phyloP scores from a whole-genome alignment of 2,888 invertebrate genomes.

The Cheiracanthium punctorium region DNA sequence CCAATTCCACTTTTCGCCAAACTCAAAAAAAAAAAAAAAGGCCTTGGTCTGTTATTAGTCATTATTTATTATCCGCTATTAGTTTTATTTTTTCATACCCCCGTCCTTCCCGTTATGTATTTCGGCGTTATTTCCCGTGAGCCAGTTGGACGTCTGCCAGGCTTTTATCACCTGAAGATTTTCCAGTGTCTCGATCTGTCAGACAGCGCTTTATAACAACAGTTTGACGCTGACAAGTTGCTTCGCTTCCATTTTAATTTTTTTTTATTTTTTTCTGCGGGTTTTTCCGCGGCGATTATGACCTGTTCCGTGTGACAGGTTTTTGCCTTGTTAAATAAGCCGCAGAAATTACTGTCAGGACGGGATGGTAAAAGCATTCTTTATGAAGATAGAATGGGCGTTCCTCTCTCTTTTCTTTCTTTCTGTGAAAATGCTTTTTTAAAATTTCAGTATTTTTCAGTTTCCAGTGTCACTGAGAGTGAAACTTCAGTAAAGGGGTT shows the following conservation, averaged over 20 bases:
- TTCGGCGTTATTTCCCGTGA: not conserved
- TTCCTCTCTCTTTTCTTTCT: too few relatives aligned
- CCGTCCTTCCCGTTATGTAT: not conserved
- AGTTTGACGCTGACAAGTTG: not conserved
- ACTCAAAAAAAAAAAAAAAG: not conserved
- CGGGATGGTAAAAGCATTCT: not conserved
- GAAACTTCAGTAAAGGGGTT: too few relatives aligned
- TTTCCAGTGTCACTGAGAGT: too few relatives aligned
- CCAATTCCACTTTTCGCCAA: not conserved
- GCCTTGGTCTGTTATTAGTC: not conserved
- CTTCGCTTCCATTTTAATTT: too few relatives aligned
- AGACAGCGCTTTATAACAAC: not conserved
- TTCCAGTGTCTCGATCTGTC: not conserved
- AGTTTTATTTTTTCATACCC: not conserved
- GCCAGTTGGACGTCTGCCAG: not conserved
- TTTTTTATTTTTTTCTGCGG: not conserved
- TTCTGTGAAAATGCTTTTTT: too few relatives aligned
- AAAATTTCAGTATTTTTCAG: too few relatives aligned
- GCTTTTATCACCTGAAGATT: conserved; percentile 8
- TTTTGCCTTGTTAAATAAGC: not conserved
- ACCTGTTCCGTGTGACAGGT: not conserved
- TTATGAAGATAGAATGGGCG: too few relatives aligned
- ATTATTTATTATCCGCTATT: not conserved
- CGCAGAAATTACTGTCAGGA: not conserved
- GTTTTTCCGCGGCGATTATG: not conserved